phyloP scores from a whole-genome alignment of 2,888 invertebrate genomes.

The Cecidostiba fungosa region DNA sequence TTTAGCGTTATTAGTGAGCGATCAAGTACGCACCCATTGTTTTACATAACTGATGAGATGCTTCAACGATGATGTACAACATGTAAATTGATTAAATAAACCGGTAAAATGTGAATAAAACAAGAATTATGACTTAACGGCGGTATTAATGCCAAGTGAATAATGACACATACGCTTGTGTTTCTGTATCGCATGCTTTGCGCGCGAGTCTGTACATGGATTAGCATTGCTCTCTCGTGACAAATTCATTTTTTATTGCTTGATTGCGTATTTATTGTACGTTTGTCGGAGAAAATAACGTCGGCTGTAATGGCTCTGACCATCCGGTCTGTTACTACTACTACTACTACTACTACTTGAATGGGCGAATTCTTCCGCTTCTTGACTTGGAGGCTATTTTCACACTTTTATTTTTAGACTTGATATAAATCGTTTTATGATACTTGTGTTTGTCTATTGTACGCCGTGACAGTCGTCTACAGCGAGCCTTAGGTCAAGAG shows the following conservation, averaged over 20 bases:
- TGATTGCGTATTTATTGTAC: conserved; percentile 33
- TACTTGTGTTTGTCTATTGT: no score
- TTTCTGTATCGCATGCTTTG: conserved; percentile 4
- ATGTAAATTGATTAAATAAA: conserved; percentile 48
- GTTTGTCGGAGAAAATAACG: not conserved
- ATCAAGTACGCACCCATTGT: not conserved
- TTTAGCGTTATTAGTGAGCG: no score
- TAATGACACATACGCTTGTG: conserved; percentile 30
- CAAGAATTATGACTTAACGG: conserved; percentile 36
- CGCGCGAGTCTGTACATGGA: not conserved
- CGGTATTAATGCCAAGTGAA: conserved; percentile 56
- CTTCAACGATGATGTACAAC: not conserved
- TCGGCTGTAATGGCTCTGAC: not conserved
- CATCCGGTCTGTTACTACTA: conserved; percentile 8
- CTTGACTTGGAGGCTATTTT: not conserved
- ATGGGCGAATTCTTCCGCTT: not conserved
- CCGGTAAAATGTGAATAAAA: conserved; percentile 54
- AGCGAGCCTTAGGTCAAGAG: not conserved
- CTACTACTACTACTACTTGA: not conserved
- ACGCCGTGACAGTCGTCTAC: no score
- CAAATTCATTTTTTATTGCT: conserved; percentile 40
- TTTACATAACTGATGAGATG: not conserved
- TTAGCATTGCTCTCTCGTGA: conserved; percentile 28
- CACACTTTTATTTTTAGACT: not conserved
- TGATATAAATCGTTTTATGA: not conserved